Evolutionary conservation across 2,888 invertebrate genomes (phyloP), one percentile per base, ranked within the genome.

Genomic region (Periphyllus acericola): DNA sequence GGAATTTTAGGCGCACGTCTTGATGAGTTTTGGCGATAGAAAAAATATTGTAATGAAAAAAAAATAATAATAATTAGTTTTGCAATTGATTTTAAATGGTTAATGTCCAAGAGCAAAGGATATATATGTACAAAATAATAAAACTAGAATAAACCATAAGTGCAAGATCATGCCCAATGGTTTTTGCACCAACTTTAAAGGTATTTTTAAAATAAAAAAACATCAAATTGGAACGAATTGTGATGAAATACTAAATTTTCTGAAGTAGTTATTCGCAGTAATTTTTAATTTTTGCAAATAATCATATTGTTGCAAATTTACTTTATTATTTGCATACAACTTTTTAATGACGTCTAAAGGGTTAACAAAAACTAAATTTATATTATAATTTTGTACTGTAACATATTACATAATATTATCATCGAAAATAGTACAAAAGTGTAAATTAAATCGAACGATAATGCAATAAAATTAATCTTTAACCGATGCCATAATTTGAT

Each of bases 31-130:
- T 34, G 46, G 25, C 4, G 25, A 68, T 83, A n/a, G 36, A 78
- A 85, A 52, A 76, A 84, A 68, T 66, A 60, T 60, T 5, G 14
- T 36, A 75, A 75, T 25, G 40, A 80, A 3, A 79, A 72, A 79
- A 82, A 86, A 74, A 80, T n/a, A 71, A 55, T 25, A 19, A 66
- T 87, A 87, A 81, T 87, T 87, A 74, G n/a, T 81, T 87, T 87
- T 74, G 36, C 81, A 66, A 75, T 75, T 74, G 55, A 87, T 75
- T 87, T 66, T 81, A 66, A 87, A 75, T 32, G 40, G 40, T 71
- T 72, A 36, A 40, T 80, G 40, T 60, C 40, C 19, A 14, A 52
- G 3, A 66, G 29, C 1, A 60, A 75, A 52, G 60, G 25, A 83
- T 17, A 83, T 14, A n/a, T 9, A 21, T 60, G 25, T 29, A 32